Conservation (phyloP, 2,113 vertebrate species). For the Elanoides forficatus region DNA sequence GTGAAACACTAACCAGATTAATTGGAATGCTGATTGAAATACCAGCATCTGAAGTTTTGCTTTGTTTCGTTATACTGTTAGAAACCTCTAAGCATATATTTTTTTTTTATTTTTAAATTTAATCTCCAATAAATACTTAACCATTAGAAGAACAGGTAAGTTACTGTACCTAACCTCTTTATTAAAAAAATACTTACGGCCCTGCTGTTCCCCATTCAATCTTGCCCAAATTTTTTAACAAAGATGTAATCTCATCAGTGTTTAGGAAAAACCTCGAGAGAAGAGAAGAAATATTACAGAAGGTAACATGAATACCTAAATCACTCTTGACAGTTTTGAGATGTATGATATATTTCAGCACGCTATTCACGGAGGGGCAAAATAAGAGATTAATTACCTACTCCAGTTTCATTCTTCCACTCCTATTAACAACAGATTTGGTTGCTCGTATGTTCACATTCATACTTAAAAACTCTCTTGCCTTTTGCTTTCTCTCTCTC, state of each 20-base stretch:
- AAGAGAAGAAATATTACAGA: not conserved
- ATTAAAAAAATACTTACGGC: conserved; percentile 63
- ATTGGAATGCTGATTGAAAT: not conserved
- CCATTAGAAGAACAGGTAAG: not conserved
- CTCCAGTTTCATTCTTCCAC: not conserved
- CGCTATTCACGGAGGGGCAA: not conserved
- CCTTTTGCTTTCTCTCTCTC: not conserved
- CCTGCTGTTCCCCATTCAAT: conserved; percentile 43
- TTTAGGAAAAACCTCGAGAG: conserved; percentile 25
- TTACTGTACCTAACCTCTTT: not conserved
- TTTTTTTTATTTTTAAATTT: not conserved
- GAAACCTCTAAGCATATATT: not conserved
- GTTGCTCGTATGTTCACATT: not conserved
- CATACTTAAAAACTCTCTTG: not conserved
- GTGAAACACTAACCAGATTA: not conserved
- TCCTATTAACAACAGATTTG: not conserved
- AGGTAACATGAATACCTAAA: not conserved
- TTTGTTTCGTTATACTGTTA: not conserved
- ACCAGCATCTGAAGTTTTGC: not conserved
- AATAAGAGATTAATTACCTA: not conserved
- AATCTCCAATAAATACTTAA: not conserved
- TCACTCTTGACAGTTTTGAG: not conserved
- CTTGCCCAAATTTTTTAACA: conserved; percentile 55
- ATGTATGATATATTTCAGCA: not conserved
- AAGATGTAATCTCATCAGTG: conserved; percentile 13